Evolutionary conservation across 2,888 invertebrate species (phyloP).

Genomic region (Caenorhabditis imperialis): DNA sequence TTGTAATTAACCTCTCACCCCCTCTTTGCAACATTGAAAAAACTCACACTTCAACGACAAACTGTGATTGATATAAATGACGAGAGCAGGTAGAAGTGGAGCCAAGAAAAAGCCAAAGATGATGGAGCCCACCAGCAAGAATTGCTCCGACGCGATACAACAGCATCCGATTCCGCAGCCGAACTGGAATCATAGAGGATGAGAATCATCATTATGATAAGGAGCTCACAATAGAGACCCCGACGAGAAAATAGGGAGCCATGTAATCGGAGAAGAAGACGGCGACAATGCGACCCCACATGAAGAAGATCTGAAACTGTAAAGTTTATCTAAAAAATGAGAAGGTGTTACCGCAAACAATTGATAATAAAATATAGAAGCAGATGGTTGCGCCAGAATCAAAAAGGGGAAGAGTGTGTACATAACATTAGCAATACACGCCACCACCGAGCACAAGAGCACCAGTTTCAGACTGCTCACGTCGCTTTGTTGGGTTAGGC

Average conservation of each 20-base stretch:
- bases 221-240: constrained; percentile 55
- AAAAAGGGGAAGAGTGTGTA: constrained; percentile 59
- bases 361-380: constrained; percentile 58
- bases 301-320: constrained; percentile 48
- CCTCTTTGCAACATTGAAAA: not conserved
- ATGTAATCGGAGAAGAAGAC: constrained; percentile 56
- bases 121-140: constrained; percentile 49
- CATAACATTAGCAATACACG: constrained; percentile 54
- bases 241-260: constrained; percentile 60
- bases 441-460: constrained; percentile 56
- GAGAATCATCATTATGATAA: not conserved
- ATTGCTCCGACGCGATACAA: constrained; percentile 56
- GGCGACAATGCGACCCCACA: constrained; percentile 47
- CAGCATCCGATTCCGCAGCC: constrained; percentile 61
- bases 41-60: constrained; percentile 53
- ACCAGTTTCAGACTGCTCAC: constrained; percentile 55
- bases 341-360: constrained; percentile 44
- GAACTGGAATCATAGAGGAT: constrained; percentile 39
- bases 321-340: not conserved
- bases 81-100: constrained; percentile 50
- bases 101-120: constrained; percentile 59
- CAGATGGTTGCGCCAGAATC: constrained; percentile 56
- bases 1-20: not conserved
- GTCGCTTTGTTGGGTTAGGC: constrained; percentile 52
- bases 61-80: constrained; percentile 53